These are phyloP conservation scores for Drosophila lacertosa DNA, from an alignment of 1,140 invertebrate species.

Conservation along the genomic window DNA sequence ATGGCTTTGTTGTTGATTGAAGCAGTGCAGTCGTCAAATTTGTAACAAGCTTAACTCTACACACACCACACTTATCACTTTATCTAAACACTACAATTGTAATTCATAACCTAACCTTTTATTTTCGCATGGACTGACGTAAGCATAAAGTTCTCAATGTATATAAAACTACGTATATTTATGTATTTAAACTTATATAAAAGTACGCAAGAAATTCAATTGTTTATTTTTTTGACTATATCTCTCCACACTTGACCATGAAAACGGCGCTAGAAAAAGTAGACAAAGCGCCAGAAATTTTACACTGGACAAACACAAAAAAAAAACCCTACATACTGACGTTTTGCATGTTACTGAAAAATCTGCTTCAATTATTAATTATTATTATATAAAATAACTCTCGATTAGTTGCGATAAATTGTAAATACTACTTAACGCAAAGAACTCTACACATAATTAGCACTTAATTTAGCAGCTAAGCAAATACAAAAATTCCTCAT, in stretches of 20 bases:
- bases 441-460: conserved; percentile 39
- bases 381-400: conserved; percentile 39
- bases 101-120: conserved; percentile 41
- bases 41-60: conserved; percentile 53
- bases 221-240: conserved; percentile 10
- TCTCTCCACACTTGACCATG: conserved; percentile 28
- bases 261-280: conserved; percentile 12
- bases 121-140: conserved; percentile 62
- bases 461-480: conserved; percentile 35
- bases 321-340: conserved; percentile 53
- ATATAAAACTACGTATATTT: conserved; percentile 10
- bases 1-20: conserved; percentile 71
- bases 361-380: conserved; percentile 77
- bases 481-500: conserved; percentile 62
- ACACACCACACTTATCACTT: conserved; percentile 9
- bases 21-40: conserved; percentile 74
- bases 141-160: conserved; percentile 53
- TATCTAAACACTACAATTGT: conserved; percentile 22
- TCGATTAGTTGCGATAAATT: conserved; percentile 64
- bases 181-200: conserved; percentile 33
- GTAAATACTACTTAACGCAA: conserved; percentile 61
- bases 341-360: conserved; percentile 82
- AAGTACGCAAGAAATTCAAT: conserved; percentile 17
- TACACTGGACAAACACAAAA: conserved; percentile 47
- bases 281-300: conserved; percentile 25